Conservation (phyloP, 2,888 invertebrate genomes). For the Neoscelio sp. region DNA sequence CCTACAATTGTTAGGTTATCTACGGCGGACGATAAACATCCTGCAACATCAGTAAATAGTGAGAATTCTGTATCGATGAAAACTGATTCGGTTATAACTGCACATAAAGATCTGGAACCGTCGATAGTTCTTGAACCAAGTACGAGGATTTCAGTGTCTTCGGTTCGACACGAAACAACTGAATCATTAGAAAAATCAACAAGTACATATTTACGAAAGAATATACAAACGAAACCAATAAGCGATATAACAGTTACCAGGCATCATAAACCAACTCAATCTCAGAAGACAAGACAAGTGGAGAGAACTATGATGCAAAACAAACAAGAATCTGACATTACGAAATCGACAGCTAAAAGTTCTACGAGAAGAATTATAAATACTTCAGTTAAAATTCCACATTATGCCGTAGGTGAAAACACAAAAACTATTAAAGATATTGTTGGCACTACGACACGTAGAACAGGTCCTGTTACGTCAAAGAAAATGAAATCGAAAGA, state of each 20-base stretch:
- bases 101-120: constrained; percentile 72
- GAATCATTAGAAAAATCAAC: constrained; percentile 71
- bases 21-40: constrained; percentile 71
- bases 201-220: constrained; percentile 3
- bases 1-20: constrained; percentile 76
- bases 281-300: constrained; percentile 14
- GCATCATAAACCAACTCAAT: constrained; percentile 16
- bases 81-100: constrained; percentile 61
- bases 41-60: constrained; percentile 62
- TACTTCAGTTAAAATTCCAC: constrained; percentile 57
- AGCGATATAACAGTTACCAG: constrained; percentile 13
- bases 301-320: constrained; percentile 40
- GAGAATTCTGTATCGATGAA: constrained; percentile 66
- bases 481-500: constrained; percentile 77
- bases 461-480: constrained; percentile 71
- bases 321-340: constrained; percentile 25
- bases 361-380: constrained; percentile 71
- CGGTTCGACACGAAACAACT: constrained; percentile 75
- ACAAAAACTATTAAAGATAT: constrained; percentile 70
- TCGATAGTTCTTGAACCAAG: constrained; percentile 78
- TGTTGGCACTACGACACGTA: constrained; percentile 9
- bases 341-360: constrained; percentile 68
- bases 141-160: constrained; percentile 71
- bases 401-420: constrained; percentile 36
- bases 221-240: constrained; percentile 28